phyloP scores from a whole-genome alignment of 2,888 invertebrate genomes.

The Aphidius colemani region DNA sequence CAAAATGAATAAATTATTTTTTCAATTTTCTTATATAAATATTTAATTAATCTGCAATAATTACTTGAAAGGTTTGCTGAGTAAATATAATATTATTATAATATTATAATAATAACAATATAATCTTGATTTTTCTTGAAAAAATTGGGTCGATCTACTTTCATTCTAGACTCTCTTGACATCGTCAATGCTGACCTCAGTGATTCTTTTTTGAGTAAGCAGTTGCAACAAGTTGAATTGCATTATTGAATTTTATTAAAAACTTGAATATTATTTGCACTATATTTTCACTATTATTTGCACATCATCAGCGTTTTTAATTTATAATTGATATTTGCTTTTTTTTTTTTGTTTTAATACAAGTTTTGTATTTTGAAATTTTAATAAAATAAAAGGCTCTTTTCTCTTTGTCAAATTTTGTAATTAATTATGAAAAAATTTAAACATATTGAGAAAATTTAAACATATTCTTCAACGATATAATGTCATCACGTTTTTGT shows the following conservation, averaged over 20 bases:
- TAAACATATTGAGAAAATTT: too few relatives aligned
- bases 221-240: conserved; percentile 96
- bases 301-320: too few relatives aligned
- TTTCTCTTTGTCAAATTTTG: too few relatives aligned
- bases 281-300: too few relatives aligned
- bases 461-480: too few relatives aligned
- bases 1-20: conserved; percentile 9
- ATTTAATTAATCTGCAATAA: conserved; percentile 1
- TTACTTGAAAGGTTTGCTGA: conserved; percentile 66
- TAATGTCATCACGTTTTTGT: too few relatives aligned
- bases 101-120: conserved; percentile 66
- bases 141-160: conserved; percentile 88
- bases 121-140: conserved; percentile 94
- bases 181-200: conserved; percentile 85
- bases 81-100: conserved; percentile 58
- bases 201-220: conserved; percentile 91
- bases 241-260: conserved; percentile 60
- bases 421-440: too few relatives aligned
- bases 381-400: too few relatives aligned
- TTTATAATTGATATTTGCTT: background rate
- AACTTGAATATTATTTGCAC: too few relatives aligned
- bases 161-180: conserved; percentile 97
- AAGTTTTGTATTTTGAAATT: background rate
- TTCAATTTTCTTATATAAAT: conserved; percentile 9
- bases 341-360: background rate